A percentile compares a stretch with the other conserved stretches of the same genome.
Conservation (phyloP, 2,113 vertebrate genomes). For the Galbula dea region DNA sequence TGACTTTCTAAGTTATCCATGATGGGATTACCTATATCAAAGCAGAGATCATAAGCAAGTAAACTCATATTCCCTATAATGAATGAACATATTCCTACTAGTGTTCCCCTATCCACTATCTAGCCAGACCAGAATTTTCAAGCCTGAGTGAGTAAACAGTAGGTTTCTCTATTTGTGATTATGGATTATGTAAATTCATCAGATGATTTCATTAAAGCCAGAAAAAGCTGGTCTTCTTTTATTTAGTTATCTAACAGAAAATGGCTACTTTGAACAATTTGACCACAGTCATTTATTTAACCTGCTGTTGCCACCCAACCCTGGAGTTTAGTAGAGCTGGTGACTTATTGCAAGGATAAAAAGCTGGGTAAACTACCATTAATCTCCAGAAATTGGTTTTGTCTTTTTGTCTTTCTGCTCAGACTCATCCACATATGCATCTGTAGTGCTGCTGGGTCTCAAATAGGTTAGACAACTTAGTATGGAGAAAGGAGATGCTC, state of each 20-base stretch:
- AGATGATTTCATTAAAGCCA: background rate
- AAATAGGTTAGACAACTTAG: background rate
- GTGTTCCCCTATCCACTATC: background rate
- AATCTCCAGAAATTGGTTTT: background rate
- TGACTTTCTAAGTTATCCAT: background rate
- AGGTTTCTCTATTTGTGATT: background rate
- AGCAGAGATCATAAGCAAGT: constrained; percentile 10
- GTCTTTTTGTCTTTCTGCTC: background rate
- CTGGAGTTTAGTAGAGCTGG: background rate
- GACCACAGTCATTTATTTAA: background rate
- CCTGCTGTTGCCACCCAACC: background rate
- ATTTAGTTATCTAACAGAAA: background rate
- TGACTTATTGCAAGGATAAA: background rate
- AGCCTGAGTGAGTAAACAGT: background rate
- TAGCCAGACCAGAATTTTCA: background rate
- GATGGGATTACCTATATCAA: constrained; percentile 33
- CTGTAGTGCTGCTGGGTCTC: background rate
- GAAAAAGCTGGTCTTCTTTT: background rate
- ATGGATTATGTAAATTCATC: background rate
- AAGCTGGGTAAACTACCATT: background rate
- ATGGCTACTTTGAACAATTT: background rate
- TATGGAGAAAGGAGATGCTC: background rate
- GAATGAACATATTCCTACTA: background rate
- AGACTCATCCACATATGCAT: background rate
- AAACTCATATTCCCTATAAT: constrained; percentile 11